Evolutionary conservation across 2,797 vertebrate species (phyloP).

Genomic region (Lepilemur ruficaudatus): DNA sequence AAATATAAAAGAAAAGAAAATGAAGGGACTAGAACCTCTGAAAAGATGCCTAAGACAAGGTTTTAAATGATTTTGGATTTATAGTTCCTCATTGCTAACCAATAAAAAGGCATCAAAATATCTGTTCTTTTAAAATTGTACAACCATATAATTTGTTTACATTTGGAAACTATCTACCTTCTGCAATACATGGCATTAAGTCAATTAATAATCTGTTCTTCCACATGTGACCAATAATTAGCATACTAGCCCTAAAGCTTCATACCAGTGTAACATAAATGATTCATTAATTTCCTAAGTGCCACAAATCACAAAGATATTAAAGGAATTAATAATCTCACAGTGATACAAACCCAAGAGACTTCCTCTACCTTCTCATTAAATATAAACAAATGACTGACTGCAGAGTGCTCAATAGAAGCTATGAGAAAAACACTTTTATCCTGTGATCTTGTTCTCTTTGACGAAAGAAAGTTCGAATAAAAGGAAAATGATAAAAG

Average conservation of each 20-base stretch:
- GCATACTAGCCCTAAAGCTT: not conserved
- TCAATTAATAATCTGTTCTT: not conserved
- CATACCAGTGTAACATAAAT: not conserved
- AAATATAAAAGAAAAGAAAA: not conserved
- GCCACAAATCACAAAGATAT: not conserved
- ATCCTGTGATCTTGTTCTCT: not conserved
- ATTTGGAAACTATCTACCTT: not conserved
- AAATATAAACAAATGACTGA: not conserved
- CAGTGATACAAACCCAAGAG: not conserved
- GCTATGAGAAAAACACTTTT: not conserved
- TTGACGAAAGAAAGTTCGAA: slow-evolving; percentile 31
- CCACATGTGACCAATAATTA: not conserved
- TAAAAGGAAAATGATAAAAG: not conserved
- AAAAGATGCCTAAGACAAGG: not conserved
- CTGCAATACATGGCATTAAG: not conserved
- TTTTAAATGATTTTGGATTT: not conserved
- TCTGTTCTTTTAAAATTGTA: not conserved
- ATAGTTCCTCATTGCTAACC: not conserved
- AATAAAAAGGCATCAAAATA: not conserved
- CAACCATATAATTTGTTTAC: not conserved
- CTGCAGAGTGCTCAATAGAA: not conserved
- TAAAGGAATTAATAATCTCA: slow-evolving; percentile 14
- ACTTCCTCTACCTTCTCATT: not conserved
- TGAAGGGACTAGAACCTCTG: not conserved
- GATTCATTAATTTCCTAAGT: not conserved